Evolutionary conservation across 1,140 invertebrate species (phyloP).

Genomic region (Lepidotrigona ventralis): DNA sequence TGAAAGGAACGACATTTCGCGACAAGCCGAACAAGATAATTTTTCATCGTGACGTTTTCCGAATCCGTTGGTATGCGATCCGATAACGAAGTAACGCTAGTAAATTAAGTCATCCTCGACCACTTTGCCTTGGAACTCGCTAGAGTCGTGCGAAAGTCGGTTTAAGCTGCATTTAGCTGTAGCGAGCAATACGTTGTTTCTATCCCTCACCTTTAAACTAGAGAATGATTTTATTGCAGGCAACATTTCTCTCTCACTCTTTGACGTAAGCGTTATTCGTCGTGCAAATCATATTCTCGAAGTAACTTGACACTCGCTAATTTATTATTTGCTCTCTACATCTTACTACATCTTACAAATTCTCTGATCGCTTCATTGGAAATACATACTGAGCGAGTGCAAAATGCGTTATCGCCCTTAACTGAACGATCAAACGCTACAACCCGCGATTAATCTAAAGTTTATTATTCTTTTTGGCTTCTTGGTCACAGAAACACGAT

Average conservation of each 20-base stretch:
- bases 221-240: background rate
- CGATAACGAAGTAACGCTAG: constrained; percentile 37
- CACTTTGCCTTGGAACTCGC: constrained; percentile 40
- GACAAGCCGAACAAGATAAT: background rate
- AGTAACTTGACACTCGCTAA: constrained; percentile 8
- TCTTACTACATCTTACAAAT: background rate
- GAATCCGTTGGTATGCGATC: constrained; percentile 32
- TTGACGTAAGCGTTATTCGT: constrained; percentile 13
- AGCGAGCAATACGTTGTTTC: constrained; percentile 11
- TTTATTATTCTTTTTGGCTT: constrained; percentile 72
- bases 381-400: background rate
- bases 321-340: constrained; percentile 29
- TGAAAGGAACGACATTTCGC: background rate
- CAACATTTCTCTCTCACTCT: background rate
- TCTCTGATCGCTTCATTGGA: constrained; percentile 1
- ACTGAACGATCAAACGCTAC: constrained; percentile 2
- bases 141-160: constrained; percentile 23
- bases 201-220: background rate
- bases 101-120: constrained; percentile 31
- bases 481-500: constrained; percentile 78
- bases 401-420: background rate
- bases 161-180: constrained; percentile 34
- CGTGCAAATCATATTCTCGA: constrained; percentile 16
- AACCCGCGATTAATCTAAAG: constrained; percentile 27
- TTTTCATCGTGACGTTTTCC: constrained; percentile 5